These are phyloP conservation scores for Pterobdella sp. DNA, from an alignment of 2,888 invertebrate species.

Conservation along the genomic window DNA sequence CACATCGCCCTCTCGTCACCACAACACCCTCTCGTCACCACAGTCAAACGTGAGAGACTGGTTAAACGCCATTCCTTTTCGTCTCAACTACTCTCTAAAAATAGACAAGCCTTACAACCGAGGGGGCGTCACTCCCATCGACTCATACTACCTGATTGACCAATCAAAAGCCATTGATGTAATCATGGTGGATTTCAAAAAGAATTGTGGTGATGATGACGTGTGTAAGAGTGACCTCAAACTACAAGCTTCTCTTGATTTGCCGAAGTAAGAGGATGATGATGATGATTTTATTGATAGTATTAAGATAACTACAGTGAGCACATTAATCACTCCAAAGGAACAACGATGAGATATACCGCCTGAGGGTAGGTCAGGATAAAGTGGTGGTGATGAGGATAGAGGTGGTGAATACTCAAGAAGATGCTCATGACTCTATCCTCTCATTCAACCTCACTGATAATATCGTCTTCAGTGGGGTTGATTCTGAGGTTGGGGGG, in stretches of 20 bases:
- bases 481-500: conserved; percentile 7
- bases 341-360: conserved; percentile 18
- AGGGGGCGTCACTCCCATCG: conserved; percentile 48
- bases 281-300: too few species aligned
- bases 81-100: conserved; percentile 75
- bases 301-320: too few species aligned
- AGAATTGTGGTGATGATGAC: conserved; percentile 42
- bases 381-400: conserved; percentile 57
- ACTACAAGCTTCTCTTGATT: conserved; percentile 16
- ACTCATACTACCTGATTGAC: conserved; percentile 38
- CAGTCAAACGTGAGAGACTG: conserved; percentile 50
- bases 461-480: conserved; percentile 30
- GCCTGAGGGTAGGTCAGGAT: conserved; percentile 32
- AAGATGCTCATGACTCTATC: conserved; percentile 53
- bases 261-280: conserved; percentile 9
- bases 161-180: conserved; percentile 34
- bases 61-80: conserved; percentile 57
- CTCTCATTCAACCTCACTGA: conserved; percentile 33
- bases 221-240: conserved; percentile 32
- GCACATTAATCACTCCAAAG: not conserved
- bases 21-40: not conserved
- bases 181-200: conserved; percentile 33
- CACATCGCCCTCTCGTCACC: not conserved
- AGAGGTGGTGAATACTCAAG: conserved; percentile 68
- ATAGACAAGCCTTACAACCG: too few species aligned